phyloP scores from a whole-genome alignment of 2,888 invertebrate genomes.

The Theristus sp. region DNA sequence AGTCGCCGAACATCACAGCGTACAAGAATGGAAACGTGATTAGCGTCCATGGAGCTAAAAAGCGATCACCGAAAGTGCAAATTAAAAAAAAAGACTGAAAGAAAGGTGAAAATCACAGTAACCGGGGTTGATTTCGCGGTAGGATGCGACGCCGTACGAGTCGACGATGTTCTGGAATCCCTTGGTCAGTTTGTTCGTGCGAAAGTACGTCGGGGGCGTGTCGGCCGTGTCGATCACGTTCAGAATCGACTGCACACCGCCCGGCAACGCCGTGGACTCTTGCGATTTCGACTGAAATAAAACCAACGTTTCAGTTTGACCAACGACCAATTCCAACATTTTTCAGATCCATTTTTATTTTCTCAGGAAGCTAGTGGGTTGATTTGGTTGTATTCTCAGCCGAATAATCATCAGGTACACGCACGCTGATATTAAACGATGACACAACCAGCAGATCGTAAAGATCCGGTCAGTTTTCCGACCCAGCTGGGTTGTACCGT shows the following conservation, averaged over 20 bases:
- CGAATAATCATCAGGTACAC: no score
- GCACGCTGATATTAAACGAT: no score
- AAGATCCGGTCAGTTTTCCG: no score
- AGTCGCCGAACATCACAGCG: conserved; percentile 96
- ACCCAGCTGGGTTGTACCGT: no score
- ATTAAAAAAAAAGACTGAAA: no score
- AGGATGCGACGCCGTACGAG: conserved; percentile 84
- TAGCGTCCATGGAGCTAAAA: conserved; percentile 71
- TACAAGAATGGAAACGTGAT: conserved; percentile 94
- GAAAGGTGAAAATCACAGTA: no score
- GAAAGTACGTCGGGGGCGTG: conserved; percentile 82
- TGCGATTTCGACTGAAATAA: not conserved
- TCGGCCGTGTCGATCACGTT: conserved; percentile 74
- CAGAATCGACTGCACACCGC: conserved; percentile 85
- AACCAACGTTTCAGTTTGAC: no score
- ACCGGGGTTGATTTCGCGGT: conserved; percentile 89
- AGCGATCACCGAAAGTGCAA: not conserved
- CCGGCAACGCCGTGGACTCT: not conserved
- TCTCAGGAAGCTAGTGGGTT: no score
- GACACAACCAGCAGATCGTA: no score
- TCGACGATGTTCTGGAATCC: conserved; percentile 88
- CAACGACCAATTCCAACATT: no score
- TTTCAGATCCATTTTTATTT: no score
- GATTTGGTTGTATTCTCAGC: no score
- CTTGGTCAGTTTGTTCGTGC: conserved; percentile 81